Evolutionary conservation across 2,113 vertebrate species (phyloP).

Genomic region (Menidia beryllina): DNA sequence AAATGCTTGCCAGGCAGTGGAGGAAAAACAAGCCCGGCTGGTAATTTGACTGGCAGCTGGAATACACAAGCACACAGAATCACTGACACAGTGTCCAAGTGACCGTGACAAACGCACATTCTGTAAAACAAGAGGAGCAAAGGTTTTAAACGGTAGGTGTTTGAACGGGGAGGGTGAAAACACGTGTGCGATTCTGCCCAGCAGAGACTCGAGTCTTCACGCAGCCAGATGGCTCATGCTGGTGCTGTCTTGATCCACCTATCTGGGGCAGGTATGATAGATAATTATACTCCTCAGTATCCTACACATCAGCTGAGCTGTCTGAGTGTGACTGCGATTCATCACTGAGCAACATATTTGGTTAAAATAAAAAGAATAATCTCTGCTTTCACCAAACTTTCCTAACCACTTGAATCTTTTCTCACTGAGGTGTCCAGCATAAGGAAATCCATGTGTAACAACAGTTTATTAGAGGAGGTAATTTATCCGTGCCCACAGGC

Average conservation of each 20-base stretch:
- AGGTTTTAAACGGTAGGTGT: constrained; percentile 55
- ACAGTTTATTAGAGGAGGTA: too few species aligned
- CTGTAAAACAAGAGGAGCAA: constrained; percentile 69
- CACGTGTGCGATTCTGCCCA: constrained; percentile 63
- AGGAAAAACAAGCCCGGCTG: constrained; percentile 39
- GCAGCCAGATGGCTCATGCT: constrained; percentile 67
- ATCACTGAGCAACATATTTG: constrained; percentile 22
- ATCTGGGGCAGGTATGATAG: constrained; percentile 66
- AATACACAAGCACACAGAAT: constrained; percentile 44
- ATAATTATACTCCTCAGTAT: constrained; percentile 63
- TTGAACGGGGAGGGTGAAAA: constrained; percentile 56
- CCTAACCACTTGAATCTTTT: neutral
- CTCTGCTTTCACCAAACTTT: neutral
- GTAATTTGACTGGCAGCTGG: constrained; percentile 65
- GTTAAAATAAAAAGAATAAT: neutral
- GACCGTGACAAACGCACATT: constrained; percentile 70
- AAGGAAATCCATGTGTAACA: too few species aligned
- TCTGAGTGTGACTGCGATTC: constrained; percentile 20
- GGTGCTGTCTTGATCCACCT: constrained; percentile 63
- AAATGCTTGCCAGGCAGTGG: constrained; percentile 37
- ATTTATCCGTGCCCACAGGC: too few species aligned
- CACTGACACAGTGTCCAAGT: constrained; percentile 58
- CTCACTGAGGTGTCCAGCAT: neutral
- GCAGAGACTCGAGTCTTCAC: constrained; percentile 53
- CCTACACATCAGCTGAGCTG: constrained; percentile 43